Percentiles rank a stretch among this genome's conserved stretches.
These are phyloP conservation scores for Empis stercorea DNA, from an alignment of 2,888 invertebrate species.

Conservation along the genomic window DNA sequence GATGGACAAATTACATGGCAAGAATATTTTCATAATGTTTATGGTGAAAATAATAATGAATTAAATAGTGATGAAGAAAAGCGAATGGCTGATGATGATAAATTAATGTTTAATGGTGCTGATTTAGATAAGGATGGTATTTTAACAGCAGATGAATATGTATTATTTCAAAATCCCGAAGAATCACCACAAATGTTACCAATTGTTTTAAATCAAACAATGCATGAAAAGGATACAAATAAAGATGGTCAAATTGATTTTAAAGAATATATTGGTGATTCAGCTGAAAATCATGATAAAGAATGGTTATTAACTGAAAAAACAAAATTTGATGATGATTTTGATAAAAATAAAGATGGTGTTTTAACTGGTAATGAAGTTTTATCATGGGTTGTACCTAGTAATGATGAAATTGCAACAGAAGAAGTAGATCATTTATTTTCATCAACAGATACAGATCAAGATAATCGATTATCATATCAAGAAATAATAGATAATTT, in stretches of 20 bases:
- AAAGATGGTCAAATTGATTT: constrained; percentile 75
- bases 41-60: constrained; percentile 51
- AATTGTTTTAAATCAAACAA: constrained; percentile 62
- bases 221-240: constrained; percentile 76
- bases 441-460: constrained; percentile 72
- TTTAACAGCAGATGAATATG: constrained; percentile 65
- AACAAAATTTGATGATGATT: constrained; percentile 73
- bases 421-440: constrained; percentile 89
- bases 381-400: constrained; percentile 78
- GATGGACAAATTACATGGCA: constrained; percentile 77
- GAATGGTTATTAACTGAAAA: constrained; percentile 60
- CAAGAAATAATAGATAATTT: constrained; percentile 73
- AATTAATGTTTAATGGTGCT: constrained; percentile 71
- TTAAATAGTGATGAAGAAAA: constrained; percentile 40
- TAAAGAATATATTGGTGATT: constrained; percentile 36
- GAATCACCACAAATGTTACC: constrained; percentile 81
- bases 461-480: constrained; percentile 64
- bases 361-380: constrained; percentile 66
- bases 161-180: constrained; percentile 85
- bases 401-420: constrained; percentile 74
- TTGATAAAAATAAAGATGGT: constrained; percentile 77
- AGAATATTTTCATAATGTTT: constrained; percentile 82
- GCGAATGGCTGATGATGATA: constrained; percentile 62
- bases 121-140: constrained; percentile 71
- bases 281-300: constrained; percentile 53